Base-by-base conservation (phyloP, 1,140 invertebrate species). In the Varroa destructor region DNA sequence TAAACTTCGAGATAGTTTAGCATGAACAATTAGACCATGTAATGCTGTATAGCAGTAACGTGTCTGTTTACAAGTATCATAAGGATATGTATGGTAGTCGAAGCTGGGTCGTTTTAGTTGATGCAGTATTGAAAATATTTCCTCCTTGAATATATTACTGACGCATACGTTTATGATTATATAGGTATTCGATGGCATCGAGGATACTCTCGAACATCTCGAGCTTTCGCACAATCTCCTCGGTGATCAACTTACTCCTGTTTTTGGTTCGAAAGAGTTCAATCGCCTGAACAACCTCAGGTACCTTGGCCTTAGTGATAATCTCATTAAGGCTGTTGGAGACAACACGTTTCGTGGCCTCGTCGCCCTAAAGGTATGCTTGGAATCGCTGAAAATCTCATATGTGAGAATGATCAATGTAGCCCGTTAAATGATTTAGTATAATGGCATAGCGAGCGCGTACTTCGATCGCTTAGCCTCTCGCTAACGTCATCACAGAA, bases 211-310 rank as follows among this genome's bases (percentile, higher is more conserved):
- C 1, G 85, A 85, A 25, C 86, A 88, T 75, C 77, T 94, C 55
- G 82, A 84, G 43, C 79, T 93, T 25, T 84, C 85, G 8, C 84
- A 90, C 76, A 94, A 94, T 79, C 80, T 90, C 36, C 81, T 94
- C 1, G 91, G 91, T 0, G 90, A 93, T 76, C 89, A 87, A 75
- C 80, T 93, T 0, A 93, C 92, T 79, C 90, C 90, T 0, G 90
- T 93, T 73, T 93, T 93, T 78, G 89, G 89, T 1, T 88, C 86
- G 10, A 86, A 85, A 37, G 90, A 92, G 78, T 86, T 92, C 72
- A 88, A 88, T 73, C 85, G 86, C n/a, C 78, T 91, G 70, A 82
- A 80, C 1, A 82, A 83, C 51, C 77, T 91, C 51, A 78, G 83
- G 76, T 79, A 81, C 2, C 78, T 93, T 42, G 89, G 92, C 79